Conservation (phyloP, 2,888 invertebrate genomes). For the Celastrina argiolus region DNA sequence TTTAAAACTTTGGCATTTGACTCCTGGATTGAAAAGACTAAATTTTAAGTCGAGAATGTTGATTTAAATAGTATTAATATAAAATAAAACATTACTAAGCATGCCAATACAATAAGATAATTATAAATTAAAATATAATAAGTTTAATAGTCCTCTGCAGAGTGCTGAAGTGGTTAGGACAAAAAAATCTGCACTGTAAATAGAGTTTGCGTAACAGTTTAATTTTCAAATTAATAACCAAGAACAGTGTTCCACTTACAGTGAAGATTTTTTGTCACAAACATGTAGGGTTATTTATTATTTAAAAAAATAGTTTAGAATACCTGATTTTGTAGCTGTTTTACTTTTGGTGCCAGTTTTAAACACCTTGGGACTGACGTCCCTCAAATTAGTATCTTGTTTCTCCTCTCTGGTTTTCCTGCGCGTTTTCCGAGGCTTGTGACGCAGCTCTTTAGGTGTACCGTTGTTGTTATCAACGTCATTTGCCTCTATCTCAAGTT, state of each 20-base stretch:
- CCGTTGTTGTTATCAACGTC: conserved; percentile 71
- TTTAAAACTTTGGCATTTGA: no score
- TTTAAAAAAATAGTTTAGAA: neutral
- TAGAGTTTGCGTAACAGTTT: neutral
- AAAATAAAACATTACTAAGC: no score
- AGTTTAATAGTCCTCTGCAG: no score
- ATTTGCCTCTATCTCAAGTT: conserved; percentile 69
- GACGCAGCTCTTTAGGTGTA: conserved; percentile 54
- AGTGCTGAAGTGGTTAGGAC: no score
- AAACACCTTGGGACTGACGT: conserved; percentile 73
- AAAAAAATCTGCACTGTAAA: neutral
- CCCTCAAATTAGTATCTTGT: conserved; percentile 57
- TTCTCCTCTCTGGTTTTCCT: conserved; percentile 65
- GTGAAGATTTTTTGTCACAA: no score
- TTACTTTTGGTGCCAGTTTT: conserved; percentile 58
- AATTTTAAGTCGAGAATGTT: no score
- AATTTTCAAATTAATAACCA: no score
- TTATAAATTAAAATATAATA: no score
- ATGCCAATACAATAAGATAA: no score
- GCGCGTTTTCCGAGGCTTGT: conserved; percentile 65
- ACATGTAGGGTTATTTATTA: neutral
- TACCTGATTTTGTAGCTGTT: conserved; percentile 54
- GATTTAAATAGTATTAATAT: no score
- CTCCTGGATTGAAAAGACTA: no score
- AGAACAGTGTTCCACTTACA: no score